phyloP scores from a whole-genome alignment of 2,888 invertebrate species.

The Platynereis dumerilii region DNA sequence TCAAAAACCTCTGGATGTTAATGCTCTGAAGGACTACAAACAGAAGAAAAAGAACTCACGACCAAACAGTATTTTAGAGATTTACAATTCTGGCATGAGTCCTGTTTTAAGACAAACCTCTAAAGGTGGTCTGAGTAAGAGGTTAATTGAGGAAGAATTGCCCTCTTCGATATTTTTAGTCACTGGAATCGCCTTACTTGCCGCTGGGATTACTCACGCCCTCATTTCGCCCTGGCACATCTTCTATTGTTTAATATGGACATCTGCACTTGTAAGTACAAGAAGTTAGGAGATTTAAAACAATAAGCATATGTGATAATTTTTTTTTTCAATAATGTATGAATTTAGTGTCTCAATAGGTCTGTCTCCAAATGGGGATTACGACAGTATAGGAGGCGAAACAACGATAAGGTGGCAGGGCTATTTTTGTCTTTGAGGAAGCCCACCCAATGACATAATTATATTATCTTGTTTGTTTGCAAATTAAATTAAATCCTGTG shows the following conservation, averaged over 20 bases:
- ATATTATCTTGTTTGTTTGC: no score
- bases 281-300: no score
- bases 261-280: conserved; percentile 8
- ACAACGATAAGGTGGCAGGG: no score
- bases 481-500: no score
- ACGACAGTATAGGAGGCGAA: no score
- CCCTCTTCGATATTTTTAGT: conserved; percentile 10
- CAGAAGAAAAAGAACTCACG: not conserved
- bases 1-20: not conserved
- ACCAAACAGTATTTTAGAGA: conserved; percentile 8
- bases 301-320: no score
- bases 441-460: no score
- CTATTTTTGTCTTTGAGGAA: no score
- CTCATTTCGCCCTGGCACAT: conserved; percentile 12
- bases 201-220: conserved; percentile 3
- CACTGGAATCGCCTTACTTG: conserved; percentile 1
- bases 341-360: no score
- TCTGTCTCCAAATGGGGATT: no score
- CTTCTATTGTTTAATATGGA: conserved; percentile 15
- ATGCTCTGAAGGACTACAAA: not conserved
- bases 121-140: conserved; percentile 4
- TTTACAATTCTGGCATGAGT: not conserved
- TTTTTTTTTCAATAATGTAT: no score
- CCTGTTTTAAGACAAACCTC: not conserved
- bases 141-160: conserved; percentile 12